Evolutionary conservation across 2,888 invertebrate species (phyloP), one percentile per base, ranked within the genome.

Genomic region (Coenonympha arcania): DNA sequence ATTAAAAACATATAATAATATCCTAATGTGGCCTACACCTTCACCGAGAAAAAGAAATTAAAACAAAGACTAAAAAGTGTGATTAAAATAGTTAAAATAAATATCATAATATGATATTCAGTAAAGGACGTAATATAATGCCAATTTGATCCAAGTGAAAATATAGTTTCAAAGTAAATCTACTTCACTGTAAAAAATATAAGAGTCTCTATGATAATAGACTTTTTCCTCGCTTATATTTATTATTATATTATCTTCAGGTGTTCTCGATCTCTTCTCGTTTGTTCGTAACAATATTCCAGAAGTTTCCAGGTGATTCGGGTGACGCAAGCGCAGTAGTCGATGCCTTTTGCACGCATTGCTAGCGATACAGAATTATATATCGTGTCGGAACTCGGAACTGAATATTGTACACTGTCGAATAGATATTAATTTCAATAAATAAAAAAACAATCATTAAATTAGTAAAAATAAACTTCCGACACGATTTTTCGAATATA

Each of bases 281-380:
- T 28, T 40, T 39, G 48, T 33, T 52, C 51, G 42, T 2, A 24
- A 11, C 26, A 6, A 36, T 30, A 19, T 49, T 58, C 52, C 52
- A 50, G 46, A 52, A 63, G 66, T 68, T 72, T 79, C 76, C 76
- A 69, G 67, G 50, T 58, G 79, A 79, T 82, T 84, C 83, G 84
- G 82, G 84, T 81, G 79, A 78, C 75, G 64, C 71, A 70, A 59
- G 62, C 75, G 71, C 13, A 19, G 47, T 68, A 70, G 69, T 58
- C 61, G 70, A 72, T 77, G 73, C 73, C 69, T 78, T 45, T 82
- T 82, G 84, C 85, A 84, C 85, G 85, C 85, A 84, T 83, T 81
- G 83, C 82, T 83, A 80, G 79, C 73, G 75, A 78, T 80, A 78
- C 71, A 62, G 66, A 68, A 62, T 62, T 70, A 76, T n/a, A n/a